A percentile compares a stretch with the other conserved stretches of the same genome.
Conservation (phyloP, 2,113 vertebrate genomes). For the Campylomormyrus numenius region DNA sequence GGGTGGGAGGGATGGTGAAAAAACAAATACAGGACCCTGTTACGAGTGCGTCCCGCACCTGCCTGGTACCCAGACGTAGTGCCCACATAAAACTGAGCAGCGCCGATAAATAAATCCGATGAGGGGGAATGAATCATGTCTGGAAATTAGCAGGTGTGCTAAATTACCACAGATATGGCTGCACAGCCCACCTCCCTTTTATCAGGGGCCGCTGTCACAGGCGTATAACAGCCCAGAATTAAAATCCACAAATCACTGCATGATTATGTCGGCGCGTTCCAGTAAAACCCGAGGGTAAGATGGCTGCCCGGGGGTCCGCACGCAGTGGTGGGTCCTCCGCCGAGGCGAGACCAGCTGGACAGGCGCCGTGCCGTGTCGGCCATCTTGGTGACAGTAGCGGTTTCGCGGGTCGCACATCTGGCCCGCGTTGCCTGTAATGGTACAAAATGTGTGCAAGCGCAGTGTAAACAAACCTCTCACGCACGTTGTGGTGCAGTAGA, state of each 20-base stretch:
- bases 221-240: conserved; percentile 14
- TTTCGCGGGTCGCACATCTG: not conserved
- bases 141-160: conserved; percentile 23
- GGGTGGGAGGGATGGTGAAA: conserved; percentile 50
- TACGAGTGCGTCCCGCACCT: conserved; percentile 50
- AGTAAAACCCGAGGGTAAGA: conserved; percentile 15
- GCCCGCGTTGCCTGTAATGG: not conserved
- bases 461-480: not conserved
- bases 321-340: not conserved
- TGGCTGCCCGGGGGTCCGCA: not conserved
- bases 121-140: conserved; percentile 28
- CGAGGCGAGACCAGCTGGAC: not conserved
- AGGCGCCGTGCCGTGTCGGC: not conserved
- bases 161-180: conserved; percentile 23
- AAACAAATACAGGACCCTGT: conserved; percentile 49
- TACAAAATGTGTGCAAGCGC: not conserved
- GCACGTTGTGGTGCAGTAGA: not conserved
- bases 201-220: conserved; percentile 14
- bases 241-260: conserved; percentile 24
- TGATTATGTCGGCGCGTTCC: conserved; percentile 15
- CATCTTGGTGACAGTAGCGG: not conserved
- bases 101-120: conserved; percentile 41
- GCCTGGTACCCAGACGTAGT: conserved; percentile 42
- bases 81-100: not conserved
- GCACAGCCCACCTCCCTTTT: conserved; percentile 14